Evolutionary conservation across 2,797 vertebrate species (phyloP).

Genomic region (Acanthurus lineatus): DNA sequence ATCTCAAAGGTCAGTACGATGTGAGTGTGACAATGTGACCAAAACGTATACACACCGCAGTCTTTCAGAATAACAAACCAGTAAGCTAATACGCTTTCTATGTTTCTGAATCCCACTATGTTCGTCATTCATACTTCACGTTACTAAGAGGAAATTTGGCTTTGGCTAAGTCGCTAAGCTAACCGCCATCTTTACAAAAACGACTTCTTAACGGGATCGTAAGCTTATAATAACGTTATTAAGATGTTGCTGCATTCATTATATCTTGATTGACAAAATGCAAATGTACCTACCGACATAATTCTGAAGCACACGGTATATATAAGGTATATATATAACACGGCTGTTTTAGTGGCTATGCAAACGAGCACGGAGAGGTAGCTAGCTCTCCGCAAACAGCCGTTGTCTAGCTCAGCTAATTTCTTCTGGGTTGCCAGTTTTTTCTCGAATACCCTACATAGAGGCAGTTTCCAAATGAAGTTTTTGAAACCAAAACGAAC

Average conservation of each 20-base stretch:
- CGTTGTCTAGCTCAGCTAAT: constrained; percentile 27
- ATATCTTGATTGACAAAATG: accelerated
- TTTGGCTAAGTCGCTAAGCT: constrained; percentile 51
- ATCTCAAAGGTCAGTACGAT: neutral
- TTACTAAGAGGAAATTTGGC: neutral
- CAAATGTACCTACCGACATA: constrained; percentile 75
- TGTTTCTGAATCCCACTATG: neutral
- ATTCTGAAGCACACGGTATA: constrained; percentile 3
- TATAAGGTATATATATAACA: neutral
- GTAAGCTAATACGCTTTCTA: neutral
- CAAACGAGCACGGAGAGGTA: constrained; percentile 6
- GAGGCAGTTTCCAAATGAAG: neutral
- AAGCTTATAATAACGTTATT: neutral
- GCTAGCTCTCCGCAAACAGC: constrained; percentile 4
- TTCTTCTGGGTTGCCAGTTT: constrained; percentile 72
- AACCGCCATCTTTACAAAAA: constrained; percentile 79
- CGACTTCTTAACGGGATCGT: constrained; percentile 3
- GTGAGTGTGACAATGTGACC: too few species aligned
- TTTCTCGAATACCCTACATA: neutral
- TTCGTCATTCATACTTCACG: constrained; percentile 18
- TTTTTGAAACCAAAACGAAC: neutral
- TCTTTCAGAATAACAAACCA: neutral
- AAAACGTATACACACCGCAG: neutral
- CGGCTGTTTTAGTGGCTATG: neutral
- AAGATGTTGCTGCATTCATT: accelerated